phyloP scores from a whole-genome alignment of 2,113 vertebrate species.

The Thunnus maccoyii region DNA sequence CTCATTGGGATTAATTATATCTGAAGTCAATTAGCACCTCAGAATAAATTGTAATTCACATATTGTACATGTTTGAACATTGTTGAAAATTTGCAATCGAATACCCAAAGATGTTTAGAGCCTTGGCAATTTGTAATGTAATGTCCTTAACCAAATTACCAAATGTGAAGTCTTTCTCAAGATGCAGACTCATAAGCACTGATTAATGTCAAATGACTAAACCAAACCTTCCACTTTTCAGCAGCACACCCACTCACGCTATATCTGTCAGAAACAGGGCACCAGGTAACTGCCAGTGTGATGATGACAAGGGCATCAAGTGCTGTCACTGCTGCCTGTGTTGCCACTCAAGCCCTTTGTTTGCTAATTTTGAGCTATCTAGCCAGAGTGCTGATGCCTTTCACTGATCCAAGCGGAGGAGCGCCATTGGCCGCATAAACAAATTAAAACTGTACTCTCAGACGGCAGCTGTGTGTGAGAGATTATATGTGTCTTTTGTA shows the following conservation, averaged over 20 bases:
- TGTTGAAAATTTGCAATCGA: slow-evolving; percentile 6
- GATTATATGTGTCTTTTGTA: slow-evolving; percentile 65
- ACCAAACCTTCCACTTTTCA: not conserved
- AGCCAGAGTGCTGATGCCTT: slow-evolving; percentile 40
- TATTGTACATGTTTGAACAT: slow-evolving; percentile 4
- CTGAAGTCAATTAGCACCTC: slow-evolving; percentile 57
- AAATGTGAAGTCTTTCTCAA: slow-evolving; percentile 9
- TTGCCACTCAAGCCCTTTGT: slow-evolving; percentile 48
- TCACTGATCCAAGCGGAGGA: slow-evolving; percentile 39
- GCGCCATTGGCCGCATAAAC: slow-evolving; percentile 55
- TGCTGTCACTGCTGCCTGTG: slow-evolving; percentile 5
- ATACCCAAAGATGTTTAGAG: slow-evolving; percentile 17
- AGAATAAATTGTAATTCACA: slow-evolving; percentile 39
- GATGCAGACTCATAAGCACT: slow-evolving; percentile 6
- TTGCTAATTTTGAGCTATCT: slow-evolving; percentile 50
- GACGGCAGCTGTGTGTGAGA: slow-evolving; percentile 55
- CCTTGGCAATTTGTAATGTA: slow-evolving; percentile 15
- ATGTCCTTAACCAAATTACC: slow-evolving; percentile 1
- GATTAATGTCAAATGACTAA: slow-evolving; percentile 26
- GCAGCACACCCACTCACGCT: not conserved
- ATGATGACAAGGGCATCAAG: slow-evolving; percentile 33
- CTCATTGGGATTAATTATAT: slow-evolving; percentile 69
- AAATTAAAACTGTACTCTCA: slow-evolving; percentile 59
- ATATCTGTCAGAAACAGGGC: slow-evolving; percentile 22
- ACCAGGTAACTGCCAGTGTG: slow-evolving; percentile 32